phyloP scores from a whole-genome alignment of 1,140 invertebrate species.

The Gryon sp. region DNA sequence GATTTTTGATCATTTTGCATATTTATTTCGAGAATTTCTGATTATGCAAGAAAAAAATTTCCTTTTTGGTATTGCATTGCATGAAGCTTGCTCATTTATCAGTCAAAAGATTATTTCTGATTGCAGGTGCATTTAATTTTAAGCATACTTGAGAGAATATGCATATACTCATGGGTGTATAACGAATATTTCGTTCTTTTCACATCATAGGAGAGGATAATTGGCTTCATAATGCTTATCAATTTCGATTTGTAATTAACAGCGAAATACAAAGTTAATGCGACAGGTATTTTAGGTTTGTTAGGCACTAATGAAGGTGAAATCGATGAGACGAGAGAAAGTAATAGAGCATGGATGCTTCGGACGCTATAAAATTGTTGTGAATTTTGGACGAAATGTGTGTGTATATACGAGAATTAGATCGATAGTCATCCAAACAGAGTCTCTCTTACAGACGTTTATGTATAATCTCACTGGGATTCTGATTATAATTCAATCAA shows the following conservation, averaged over 20 bases:
- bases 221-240: conserved; percentile 23
- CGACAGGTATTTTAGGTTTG: conserved; percentile 26
- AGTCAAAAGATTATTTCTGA: no score
- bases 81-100: no score
- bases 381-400: conserved; percentile 6
- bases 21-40: no score
- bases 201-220: conserved; percentile 20
- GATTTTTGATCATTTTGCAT: no score
- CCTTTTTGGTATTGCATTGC: no score
- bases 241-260: conserved; percentile 34
- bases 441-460: conserved; percentile 45
- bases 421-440: conserved; percentile 31
- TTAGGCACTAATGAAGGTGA: conserved; percentile 58
- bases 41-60: no score
- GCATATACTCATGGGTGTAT: neutral
- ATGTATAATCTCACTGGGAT: conserved; percentile 44
- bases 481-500: conserved; percentile 53
- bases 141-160: conserved; percentile 1
- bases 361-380: conserved; percentile 20
- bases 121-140: no score
- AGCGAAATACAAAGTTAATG: conserved; percentile 33
- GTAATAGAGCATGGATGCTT: conserved; percentile 45
- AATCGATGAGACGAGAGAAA: conserved; percentile 30
- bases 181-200: conserved; percentile 22
- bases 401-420: conserved; percentile 13